Base-by-base conservation (phyloP, 1,140 invertebrate species). In the Saccostrea echinata region DNA sequence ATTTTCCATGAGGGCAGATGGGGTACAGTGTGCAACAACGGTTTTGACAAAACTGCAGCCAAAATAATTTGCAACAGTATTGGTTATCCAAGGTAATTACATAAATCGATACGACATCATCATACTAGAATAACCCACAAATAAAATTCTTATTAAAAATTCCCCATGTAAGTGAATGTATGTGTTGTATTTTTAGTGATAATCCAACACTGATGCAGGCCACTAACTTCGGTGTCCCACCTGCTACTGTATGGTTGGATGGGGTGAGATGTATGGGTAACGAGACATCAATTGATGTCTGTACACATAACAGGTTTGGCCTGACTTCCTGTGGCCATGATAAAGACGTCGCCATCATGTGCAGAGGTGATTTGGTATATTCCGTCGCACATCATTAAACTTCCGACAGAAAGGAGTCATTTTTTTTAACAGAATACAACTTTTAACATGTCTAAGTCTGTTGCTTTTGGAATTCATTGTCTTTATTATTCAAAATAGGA, bases 321-420 rank as follows among this genome's bases (percentile, higher is more conserved):
- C 27, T 30, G 27, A 87, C 52, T 27, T 16, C 33, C 21, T 89
- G 88, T 57, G 64, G 21, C 6, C 88, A 89, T 43, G 52, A n/a
- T 9, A 76, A 89, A 16, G 88, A 89, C 53, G 86, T 89, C 11
- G 86, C 64, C 18, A 82, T 89, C 11, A 33, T 55, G 52, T 89
- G 88, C 55, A 87, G 88, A 89, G 71, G 88, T 89, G 84, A 57
- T 21, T n/a, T 80, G 21, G 12, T 24, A 4, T 43, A 16, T 33
- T 30, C 13, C 30, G 9, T 43, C 43, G 43, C 6, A 43, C 43
- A 43, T 9, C 43, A 1, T 43, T 43, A 3, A 43, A 43, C 43
- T 43, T 43, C 4, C 43, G 9, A 9, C 43, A 43, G 43, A 9
- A 43, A 43, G 43, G 9, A 43, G 43, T 9, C 43, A 6, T 6